Base-by-base conservation (phyloP, 2,888 invertebrate genomes). In the Onchidella celtica region DNA sequence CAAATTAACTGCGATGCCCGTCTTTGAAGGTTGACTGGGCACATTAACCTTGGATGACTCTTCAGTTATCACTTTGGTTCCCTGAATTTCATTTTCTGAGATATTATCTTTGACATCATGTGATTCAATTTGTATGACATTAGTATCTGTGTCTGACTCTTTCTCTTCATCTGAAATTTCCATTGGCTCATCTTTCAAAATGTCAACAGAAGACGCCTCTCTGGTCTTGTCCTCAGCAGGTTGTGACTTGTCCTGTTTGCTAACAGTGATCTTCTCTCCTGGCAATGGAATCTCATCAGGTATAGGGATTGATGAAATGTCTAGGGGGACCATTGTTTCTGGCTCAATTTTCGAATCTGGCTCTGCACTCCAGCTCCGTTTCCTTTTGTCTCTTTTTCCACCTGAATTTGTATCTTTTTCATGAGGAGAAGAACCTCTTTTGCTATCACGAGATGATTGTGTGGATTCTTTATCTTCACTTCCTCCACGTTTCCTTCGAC, bases 221-320 rank as follows among this genome's bases (percentile, higher is more conserved):
- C 21, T 21, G 9, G 11, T 4, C 17, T 14, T 11, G 11, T 69
- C n/a, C 6, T 69, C 17, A 47, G 55, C 59, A 6, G 11, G 27
- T 21, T 59, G 24, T 47, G 24, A 11, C n/a, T 61, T 66, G 17
- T 40, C 32, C 34, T 65, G 6, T 32, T 6, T 29, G 34, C 38
- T 24, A 24, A 59, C 17, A 32, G 65, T 11, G n/a, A 29, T 21
- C 47, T 24, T 14, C 21, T 63, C 55, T 29, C 21, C 34, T 24
- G 73, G 82, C n/a, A 78, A 11, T 2, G 66, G 76, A 59, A 82
- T 73, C 21, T 82, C 81, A 17, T 63, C 76, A 24, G 70, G 81
- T 24, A 76, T 75, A 38, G 81, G 81, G 27, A 81, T 76, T 17
- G 81, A 69, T 1, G 59, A 24, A 6, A 81, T 6, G 34, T 76